Percentiles rank a stretch among this genome's conserved stretches.
These are phyloP conservation scores for Prinia subflava DNA, from an alignment of 2,113 vertebrate species.

Conservation along the genomic window DNA sequence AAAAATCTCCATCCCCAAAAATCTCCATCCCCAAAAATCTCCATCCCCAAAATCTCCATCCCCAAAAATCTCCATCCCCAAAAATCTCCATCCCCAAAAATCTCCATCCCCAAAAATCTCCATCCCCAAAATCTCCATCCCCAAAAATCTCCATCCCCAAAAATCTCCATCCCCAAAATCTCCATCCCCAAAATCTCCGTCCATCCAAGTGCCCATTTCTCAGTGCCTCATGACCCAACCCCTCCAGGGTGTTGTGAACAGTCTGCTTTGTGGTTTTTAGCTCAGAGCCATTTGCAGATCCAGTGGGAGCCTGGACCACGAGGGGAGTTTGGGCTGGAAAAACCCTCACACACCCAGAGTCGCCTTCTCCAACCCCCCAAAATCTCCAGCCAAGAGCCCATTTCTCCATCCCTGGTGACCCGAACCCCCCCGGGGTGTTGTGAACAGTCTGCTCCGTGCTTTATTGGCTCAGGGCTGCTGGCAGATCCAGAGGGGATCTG, in stretches of 20 bases:
- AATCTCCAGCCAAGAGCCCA: background rate
- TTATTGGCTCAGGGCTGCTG: no score
- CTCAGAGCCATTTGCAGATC: background rate
- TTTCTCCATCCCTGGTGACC: no score
- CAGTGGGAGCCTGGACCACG: background rate
- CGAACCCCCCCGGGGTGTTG: no score
- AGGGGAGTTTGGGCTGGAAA: background rate
- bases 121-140: no score
- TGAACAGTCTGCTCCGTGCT: no score
- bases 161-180: background rate
- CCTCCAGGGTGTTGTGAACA: background rate
- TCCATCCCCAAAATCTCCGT: no score
- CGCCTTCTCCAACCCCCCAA: accelerated
- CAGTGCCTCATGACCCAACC: background rate
- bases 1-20: accelerated
- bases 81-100: background rate
- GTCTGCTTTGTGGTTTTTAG: background rate
- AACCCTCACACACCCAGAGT: accelerated
- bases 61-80: accelerated
- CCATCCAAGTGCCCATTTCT: background rate
- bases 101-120: accelerated
- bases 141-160: accelerated
- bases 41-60: background rate
- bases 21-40: accelerated
- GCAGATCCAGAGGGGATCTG: background rate